A percentile compares a stretch with the other conserved stretches of the same genome.
These are phyloP conservation scores for Eilema depressum DNA, from an alignment of 2,888 invertebrate species.

Conservation along the genomic window DNA sequence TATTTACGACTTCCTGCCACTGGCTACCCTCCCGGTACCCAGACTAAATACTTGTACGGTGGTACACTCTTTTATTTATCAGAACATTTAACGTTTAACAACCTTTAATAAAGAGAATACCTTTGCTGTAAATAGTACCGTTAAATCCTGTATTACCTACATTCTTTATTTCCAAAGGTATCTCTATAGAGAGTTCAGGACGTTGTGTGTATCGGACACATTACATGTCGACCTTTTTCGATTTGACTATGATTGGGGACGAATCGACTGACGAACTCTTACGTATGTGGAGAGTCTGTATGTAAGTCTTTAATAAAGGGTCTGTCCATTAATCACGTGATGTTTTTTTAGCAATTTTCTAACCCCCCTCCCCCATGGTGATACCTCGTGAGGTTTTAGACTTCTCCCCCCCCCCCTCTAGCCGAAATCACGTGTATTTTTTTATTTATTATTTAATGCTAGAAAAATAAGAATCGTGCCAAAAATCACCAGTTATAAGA, in stretches of 20 bases:
- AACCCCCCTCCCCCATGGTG: no score
- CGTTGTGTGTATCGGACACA: neutral
- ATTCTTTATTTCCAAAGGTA: neutral
- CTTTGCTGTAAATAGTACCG: conserved; percentile 6
- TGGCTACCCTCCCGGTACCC: conserved; percentile 55
- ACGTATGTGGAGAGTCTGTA: no score
- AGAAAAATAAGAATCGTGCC: no score
- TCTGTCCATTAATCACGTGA: no score
- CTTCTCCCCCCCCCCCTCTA: no score
- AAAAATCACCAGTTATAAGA: no score
- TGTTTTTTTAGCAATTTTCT: no score
- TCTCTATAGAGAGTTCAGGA: neutral
- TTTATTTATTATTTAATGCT: no score
- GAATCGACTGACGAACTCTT: neutral
- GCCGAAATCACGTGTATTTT: no score
- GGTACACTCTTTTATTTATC: conserved; percentile 41
- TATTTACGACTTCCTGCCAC: conserved; percentile 74
- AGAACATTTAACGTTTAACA: conserved; percentile 45
- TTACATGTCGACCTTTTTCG: neutral
- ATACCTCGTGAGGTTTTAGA: no score
- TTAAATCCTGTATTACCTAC: conserved; percentile 5
- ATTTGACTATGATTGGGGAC: neutral
- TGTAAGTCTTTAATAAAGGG: no score
- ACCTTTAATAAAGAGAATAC: conserved; percentile 31
- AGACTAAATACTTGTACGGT: conserved; percentile 46